phyloP scores from a whole-genome alignment of 2,797 vertebrate species.

The Melanotaenia parkinsoni region DNA sequence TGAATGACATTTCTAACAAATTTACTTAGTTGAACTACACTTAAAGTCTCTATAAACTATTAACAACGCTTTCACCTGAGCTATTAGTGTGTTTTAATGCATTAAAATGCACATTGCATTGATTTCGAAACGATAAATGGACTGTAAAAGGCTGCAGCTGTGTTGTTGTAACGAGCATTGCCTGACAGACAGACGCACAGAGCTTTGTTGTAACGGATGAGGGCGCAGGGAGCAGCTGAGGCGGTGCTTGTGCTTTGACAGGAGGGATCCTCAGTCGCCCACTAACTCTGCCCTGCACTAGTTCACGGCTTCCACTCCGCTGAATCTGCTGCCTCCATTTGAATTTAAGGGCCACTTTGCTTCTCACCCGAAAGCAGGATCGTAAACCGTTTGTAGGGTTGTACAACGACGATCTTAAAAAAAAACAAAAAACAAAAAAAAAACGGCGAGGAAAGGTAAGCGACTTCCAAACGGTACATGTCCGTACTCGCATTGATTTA shows the following conservation, averaged over 20 bases:
- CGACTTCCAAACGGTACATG: not conserved
- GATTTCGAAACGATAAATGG: conserved; percentile 3
- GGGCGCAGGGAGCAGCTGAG: conserved; percentile 61
- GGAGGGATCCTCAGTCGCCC: conserved; percentile 41
- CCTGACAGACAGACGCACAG: conserved; percentile 26
- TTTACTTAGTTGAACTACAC: not conserved
- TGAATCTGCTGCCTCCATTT: conserved; percentile 25
- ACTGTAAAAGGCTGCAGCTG: not conserved
- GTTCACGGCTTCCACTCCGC: conserved; percentile 29
- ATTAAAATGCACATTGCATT: not conserved
- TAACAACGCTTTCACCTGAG: not conserved
- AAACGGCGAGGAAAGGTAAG: conserved; percentile 54
- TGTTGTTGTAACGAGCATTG: conserved; percentile 1
- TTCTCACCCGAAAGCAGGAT: conserved; percentile 6
- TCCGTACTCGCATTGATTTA: conserved; percentile 39
- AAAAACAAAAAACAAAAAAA: too few relatives aligned
- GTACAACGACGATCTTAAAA: conserved; percentile 13
- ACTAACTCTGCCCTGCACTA: conserved; percentile 42
- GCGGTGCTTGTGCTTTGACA: conserved; percentile 73
- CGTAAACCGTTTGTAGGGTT: not conserved
- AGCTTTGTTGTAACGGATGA: conserved; percentile 23
- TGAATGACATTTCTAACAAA: not conserved
- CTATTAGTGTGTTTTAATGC: conserved; percentile 3
- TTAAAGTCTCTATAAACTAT: not conserved
- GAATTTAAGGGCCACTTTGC: conserved; percentile 57